A percentile compares a stretch with the other conserved stretches of the same genome.
Conservation (phyloP, 2,113 vertebrate species). For the Megalops atlanticus region DNA sequence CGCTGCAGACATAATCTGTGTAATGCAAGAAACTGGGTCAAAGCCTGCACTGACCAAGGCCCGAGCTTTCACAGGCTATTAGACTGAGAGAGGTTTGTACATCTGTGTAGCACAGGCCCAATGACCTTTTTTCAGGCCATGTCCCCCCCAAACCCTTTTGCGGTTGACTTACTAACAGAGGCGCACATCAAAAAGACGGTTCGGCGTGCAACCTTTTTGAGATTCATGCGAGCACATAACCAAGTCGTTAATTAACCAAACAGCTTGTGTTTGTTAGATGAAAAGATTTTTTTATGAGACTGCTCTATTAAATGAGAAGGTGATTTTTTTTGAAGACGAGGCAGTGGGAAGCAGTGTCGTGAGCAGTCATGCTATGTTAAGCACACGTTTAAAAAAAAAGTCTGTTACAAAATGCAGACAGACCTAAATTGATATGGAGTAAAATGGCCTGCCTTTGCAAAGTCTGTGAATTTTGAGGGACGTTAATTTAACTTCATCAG, state of each 20-base stretch:
- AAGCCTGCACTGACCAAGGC: background rate
- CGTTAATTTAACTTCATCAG: too few relatives aligned
- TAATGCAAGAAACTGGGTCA: background rate
- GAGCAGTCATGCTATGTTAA: too few relatives aligned
- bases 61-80: background rate
- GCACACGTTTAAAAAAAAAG: too few relatives aligned
- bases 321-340: background rate
- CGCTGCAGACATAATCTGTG: background rate
- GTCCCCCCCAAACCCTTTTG: too few relatives aligned
- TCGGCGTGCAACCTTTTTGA: background rate
- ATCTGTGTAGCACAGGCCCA: background rate
- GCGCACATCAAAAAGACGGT: background rate
- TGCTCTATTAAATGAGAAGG: background rate
- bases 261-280: background rate
- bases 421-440: too few relatives aligned
- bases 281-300: background rate
- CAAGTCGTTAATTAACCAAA: background rate
- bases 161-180: background rate
- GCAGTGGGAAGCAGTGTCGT: too few relatives aligned
- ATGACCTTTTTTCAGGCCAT: background rate
- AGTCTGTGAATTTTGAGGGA: background rate
- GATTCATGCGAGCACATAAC: background rate
- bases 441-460: too few relatives aligned
- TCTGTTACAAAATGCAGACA: too few relatives aligned
- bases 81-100: background rate